Base-by-base conservation (phyloP, 2,888 invertebrate species). In the Uropetala carovei region DNA sequence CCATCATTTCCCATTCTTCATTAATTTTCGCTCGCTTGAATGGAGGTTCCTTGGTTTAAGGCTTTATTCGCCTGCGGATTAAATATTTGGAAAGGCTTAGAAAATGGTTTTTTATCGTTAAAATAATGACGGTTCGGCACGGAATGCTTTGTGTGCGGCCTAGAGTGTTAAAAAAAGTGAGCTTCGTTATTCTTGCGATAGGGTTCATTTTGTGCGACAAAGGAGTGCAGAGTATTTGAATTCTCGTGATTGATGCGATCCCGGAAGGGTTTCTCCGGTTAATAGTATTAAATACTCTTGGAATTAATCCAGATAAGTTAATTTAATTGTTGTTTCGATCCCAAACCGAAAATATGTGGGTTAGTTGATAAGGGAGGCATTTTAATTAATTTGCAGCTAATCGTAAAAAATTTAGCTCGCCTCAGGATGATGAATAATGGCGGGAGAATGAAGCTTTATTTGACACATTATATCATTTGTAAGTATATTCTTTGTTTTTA, bases 1-100 rank as follows among this genome's bases (percentile, higher is more conserved):
- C 27, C 86, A 86, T 86, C 75, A 75, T 75, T 75, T 75, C 75
- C 75, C 75, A 75, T 75, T 75, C 75, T 75, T 75, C 75, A 75
- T 75, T 75, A 75, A 75, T 75, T 75, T 75, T 75, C 75, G 75
- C 27, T 27, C 27, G 75, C 75, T 27, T 75, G 22, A 27, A 75
- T 75, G 75, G 75, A 22, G 27, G 75, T 75, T 75, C 75, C 75
- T 27, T 27, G 75, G 22, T 75, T 75, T 75, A 75, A 75, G 75
- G 75, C 75, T 75, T 75, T 75, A 75, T 75, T 27, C 75, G 11
- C 27, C 75, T 27, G 75, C 75, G 75, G 43, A 75, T 75, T 75
- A 75, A 75, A 75, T 75, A 75, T 75, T 75, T 75, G 75, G 75
- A 75, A 75, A 75, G 75, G 22, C 27, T 27, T 22, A 22, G 27